Evolutionary conservation across 1,140 invertebrate species (phyloP), one percentile per base, ranked within the genome.

Genomic region (Heterodera carotae): DNA sequence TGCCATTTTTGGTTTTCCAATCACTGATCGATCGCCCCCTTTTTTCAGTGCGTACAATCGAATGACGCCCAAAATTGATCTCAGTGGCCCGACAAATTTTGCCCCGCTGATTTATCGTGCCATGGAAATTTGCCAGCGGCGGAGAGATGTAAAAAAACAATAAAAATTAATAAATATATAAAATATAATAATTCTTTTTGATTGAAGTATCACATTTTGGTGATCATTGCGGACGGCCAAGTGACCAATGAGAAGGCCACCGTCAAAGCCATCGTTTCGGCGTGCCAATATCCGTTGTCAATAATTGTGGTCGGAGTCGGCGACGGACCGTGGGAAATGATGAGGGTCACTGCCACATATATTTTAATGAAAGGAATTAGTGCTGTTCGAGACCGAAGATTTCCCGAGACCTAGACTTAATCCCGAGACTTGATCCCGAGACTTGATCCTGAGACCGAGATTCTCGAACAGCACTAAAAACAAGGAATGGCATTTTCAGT

Each of bases 301-400:
- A 91, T 91, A 56, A 89, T 91, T 60, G 88, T 91, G 10, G 90
- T 91, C 18, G 91, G 91, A 5, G 90, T 90, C n/a, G 91, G 91
- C 0, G 90, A 82, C 82, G 90, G 90, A 22, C 90, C 90, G 0
- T 91, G 90, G 90, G 88, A 90, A 66, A 87, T 87, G 60, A 90
- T 91, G 89, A 88, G 76, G 79, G 85, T 85, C 66, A 67, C 10
- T 56, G n/a, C n/a, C n/a, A n/a, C n/a, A n/a, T n/a, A n/a, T n/a
- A n/a, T n/a, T n/a, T n/a, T n/a, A n/a, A n/a, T n/a, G n/a, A n/a
- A n/a, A n/a, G n/a, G n/a, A n/a, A n/a, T n/a, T n/a, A n/a, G n/a
- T n/a, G n/a, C n/a, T n/a, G n/a, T n/a, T n/a, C n/a, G n/a, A n/a
- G n/a, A n/a, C n/a, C n/a, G n/a, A n/a, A n/a, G n/a, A n/a, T n/a